phyloP scores from a whole-genome alignment of 2,113 vertebrate species.

The Junco hyemalis region DNA sequence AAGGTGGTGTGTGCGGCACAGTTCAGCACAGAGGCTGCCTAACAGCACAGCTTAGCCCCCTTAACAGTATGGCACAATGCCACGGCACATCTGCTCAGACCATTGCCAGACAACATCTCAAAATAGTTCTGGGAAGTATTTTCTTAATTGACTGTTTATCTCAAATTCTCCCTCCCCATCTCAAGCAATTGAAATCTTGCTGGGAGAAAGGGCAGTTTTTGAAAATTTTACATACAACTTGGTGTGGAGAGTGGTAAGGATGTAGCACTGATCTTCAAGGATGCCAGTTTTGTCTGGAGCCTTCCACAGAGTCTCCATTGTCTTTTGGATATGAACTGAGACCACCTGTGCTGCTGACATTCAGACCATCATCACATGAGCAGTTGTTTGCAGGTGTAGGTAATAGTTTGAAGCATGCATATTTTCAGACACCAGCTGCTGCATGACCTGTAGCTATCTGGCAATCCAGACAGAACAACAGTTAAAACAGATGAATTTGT shows the following conservation, averaged over 20 bases:
- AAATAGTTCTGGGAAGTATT: background rate
- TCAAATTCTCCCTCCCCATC: background rate
- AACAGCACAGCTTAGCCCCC: background rate
- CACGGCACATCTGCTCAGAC: background rate
- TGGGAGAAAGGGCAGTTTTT: background rate
- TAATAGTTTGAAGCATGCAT: background rate
- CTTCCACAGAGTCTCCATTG: background rate
- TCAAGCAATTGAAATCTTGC: background rate
- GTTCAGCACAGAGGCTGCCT: background rate
- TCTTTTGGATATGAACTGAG: background rate
- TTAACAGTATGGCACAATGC: background rate
- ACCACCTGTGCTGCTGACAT: fast-evolving
- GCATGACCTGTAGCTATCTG: background rate
- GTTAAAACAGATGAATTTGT: background rate
- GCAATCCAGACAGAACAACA: background rate
- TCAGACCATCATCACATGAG: background rate
- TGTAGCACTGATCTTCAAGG: background rate
- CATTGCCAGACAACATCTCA: background rate
- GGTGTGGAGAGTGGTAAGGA: background rate
- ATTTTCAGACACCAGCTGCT: background rate
- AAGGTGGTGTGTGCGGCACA: background rate
- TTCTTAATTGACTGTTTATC: background rate
- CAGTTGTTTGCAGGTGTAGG: background rate
- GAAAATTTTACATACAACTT: background rate
- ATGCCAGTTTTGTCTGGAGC: background rate